A percentile compares a stretch with the other conserved stretches of the same genome.
Conservation (phyloP, 92 coral and sea anemone genomes). For the Phenganax stokvisi region DNA sequence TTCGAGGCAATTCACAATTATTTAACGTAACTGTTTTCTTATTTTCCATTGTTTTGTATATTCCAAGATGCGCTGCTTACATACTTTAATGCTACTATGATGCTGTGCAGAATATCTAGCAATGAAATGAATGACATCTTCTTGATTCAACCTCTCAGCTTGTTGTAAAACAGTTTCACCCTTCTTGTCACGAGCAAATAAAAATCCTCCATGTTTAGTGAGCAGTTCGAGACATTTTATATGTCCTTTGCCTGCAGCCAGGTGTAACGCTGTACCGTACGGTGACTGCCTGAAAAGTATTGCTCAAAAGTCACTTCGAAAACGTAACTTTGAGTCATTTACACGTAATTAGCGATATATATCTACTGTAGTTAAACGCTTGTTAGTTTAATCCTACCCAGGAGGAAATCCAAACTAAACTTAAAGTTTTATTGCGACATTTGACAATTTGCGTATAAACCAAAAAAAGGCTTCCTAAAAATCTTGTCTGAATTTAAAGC, state of each 20-base stretch:
- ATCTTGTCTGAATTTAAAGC: too few species aligned
- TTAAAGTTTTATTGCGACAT: too few species aligned
- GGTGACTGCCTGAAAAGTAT: slow-evolving; percentile 56
- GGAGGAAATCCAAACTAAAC: too few species aligned
- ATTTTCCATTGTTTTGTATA: too few species aligned
- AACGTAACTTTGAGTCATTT: too few species aligned
- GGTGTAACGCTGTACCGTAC: slow-evolving; percentile 66
- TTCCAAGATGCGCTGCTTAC: background rate
- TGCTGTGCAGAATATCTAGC: slow-evolving; percentile 55
- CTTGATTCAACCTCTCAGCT: slow-evolving; percentile 47
- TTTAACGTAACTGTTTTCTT: background rate
- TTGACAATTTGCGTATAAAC: too few species aligned
- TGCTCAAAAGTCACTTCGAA: background rate
- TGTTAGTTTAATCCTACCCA: too few species aligned
- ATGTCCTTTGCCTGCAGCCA: slow-evolving; percentile 56
- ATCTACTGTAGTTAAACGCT: too few species aligned
- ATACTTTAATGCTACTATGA: background rate
- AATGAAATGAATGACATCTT: slow-evolving; percentile 39
- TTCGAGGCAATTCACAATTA: too few species aligned
- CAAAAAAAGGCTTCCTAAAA: too few species aligned
- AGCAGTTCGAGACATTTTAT: slow-evolving; percentile 58
- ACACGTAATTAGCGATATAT: too few species aligned
- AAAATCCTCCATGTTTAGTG: slow-evolving; percentile 56
- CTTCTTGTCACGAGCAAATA: slow-evolving; percentile 51
- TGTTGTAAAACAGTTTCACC: slow-evolving; percentile 60